These are phyloP conservation scores for Marisa cornuarietis DNA, from an alignment of 1,140 invertebrate genomes.

Conservation along the genomic window DNA sequence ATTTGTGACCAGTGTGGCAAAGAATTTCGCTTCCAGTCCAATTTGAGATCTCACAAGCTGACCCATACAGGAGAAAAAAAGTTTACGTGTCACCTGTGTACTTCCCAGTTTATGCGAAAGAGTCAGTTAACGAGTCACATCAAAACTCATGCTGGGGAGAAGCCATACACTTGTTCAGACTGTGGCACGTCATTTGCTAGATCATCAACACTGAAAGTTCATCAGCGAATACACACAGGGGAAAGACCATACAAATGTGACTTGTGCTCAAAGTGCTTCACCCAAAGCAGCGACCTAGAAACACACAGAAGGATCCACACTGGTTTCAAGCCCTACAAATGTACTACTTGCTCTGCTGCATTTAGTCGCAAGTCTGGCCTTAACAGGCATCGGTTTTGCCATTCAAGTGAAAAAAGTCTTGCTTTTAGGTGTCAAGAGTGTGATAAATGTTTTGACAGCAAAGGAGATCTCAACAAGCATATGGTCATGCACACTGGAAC, in stretches of 20 bases:
- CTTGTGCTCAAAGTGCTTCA: constrained; percentile 18
- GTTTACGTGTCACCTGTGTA: constrained; percentile 6
- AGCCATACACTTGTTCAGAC: too few relatives aligned
- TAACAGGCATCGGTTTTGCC: not conserved
- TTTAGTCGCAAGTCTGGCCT: constrained; percentile 2
- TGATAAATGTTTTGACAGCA: not conserved
- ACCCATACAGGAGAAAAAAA: too few relatives aligned
- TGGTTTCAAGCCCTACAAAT: constrained; percentile 14
- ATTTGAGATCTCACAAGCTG: too few relatives aligned
- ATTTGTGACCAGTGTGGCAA: constrained; percentile 1
- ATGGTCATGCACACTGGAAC: not conserved
- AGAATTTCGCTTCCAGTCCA: too few relatives aligned
- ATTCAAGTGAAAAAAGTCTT: not conserved
- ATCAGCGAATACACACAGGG: too few relatives aligned
- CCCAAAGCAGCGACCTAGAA: constrained; percentile 9
- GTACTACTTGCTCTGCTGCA: constrained; percentile 12
- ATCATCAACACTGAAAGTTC: too few relatives aligned
- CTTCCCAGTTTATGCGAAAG: not conserved
- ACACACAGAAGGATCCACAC: constrained; percentile 18
- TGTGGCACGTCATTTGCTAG: too few relatives aligned
- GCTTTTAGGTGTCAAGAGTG: not conserved
- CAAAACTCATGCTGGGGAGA: too few relatives aligned
- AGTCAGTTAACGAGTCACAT: constrained; percentile 8
- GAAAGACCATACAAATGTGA: constrained; percentile 4
- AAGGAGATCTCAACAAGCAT: not conserved